Base-by-base conservation (phyloP, 2,797 vertebrate genomes). In the Muscicapa comitata region DNA sequence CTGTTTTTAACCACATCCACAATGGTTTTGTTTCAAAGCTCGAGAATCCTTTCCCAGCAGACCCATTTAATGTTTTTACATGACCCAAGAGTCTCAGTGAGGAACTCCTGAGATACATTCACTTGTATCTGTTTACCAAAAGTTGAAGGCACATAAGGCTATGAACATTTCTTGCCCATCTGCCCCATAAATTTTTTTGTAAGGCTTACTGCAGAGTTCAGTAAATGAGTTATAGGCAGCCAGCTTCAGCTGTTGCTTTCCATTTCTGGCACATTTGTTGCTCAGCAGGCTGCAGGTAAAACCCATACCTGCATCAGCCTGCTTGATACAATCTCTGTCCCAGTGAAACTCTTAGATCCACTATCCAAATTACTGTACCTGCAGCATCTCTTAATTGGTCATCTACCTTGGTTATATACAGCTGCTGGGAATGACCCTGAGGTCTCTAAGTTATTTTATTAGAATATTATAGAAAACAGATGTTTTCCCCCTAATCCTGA, bases 131-230 rank as follows among this genome's bases (percentile, higher is more conserved):
- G 89, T 86, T 91, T 82, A 86, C 21, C 1, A 59, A 73, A 89
- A 83, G 42, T 48, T 29, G 5, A 76, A 87, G 84, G 83, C 88
- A 90, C 94, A 66, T 86, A 94, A 90, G 90, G 90, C 90, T 72
- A 63, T 72, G 90, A 97, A 86, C 89, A 82, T 82, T 92, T 91
- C 78, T 92, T 90, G 92, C 79, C 91, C 91, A 96, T 95, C 95
- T 97, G 95, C 78, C 92, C 90, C 72, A 88, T 94, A 92, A 67
- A 67, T 82, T 86, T 93, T 90, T 90, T 61, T 82, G 82, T 70
- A 67, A 77, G 80, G 72, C 78, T 91, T 68, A 81, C 29, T 88
- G 85, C 71, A 62, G 75, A 78, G 51, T 6, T 26, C 50, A 72
- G 35, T 38, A 47, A 73, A 86, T 88, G 89, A 95, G 50, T 96